Conservation (phyloP, 2,113 vertebrate genomes). For the Scophthalmus maximus region DNA sequence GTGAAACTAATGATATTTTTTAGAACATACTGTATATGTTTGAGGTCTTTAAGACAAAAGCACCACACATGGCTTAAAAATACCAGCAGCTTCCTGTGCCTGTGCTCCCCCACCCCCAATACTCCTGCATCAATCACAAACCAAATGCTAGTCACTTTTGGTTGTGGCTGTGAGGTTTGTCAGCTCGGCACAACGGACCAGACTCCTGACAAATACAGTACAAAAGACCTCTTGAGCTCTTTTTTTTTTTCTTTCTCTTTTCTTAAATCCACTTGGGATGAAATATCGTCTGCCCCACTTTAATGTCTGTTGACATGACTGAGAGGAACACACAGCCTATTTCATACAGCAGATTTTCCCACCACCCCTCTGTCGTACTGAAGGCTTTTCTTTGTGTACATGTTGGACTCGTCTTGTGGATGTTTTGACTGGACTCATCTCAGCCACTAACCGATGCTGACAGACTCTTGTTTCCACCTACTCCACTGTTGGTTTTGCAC, state of each 20-base stretch:
- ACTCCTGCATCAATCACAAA: slow-evolving; percentile 47
- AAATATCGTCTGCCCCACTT: slow-evolving; percentile 1
- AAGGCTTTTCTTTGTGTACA: slow-evolving; percentile 30
- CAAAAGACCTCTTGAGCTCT: neutral
- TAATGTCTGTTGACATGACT: neutral
- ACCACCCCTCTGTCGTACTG: slow-evolving; percentile 6
- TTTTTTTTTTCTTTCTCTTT: neutral
- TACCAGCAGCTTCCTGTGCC: slow-evolving; percentile 53
- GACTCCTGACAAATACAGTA: slow-evolving; percentile 3
- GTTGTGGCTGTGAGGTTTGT: slow-evolving; percentile 46
- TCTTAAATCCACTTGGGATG: slow-evolving; percentile 15
- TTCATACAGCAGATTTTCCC: slow-evolving; percentile 28
- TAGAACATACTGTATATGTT: slow-evolving; percentile 5
- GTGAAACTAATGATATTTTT: neutral
- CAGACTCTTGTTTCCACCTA: slow-evolving; percentile 15
- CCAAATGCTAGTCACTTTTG: slow-evolving; percentile 50
- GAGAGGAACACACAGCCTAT: slow-evolving; percentile 1
- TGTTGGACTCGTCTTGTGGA: slow-evolving; percentile 26
- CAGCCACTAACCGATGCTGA: slow-evolving; percentile 5
- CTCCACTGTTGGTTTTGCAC: slow-evolving; percentile 21
- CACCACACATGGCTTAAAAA: slow-evolving; percentile 37
- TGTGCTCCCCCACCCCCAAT: slow-evolving; percentile 16
- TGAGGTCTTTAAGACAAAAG: slow-evolving; percentile 47
- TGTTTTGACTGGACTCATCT: slow-evolving; percentile 41
- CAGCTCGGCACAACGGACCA: neutral